Evolutionary conservation across 2,888 invertebrate genomes (phyloP), one percentile per base, ranked within the genome.

Genomic region (Noctua comes): DNA sequence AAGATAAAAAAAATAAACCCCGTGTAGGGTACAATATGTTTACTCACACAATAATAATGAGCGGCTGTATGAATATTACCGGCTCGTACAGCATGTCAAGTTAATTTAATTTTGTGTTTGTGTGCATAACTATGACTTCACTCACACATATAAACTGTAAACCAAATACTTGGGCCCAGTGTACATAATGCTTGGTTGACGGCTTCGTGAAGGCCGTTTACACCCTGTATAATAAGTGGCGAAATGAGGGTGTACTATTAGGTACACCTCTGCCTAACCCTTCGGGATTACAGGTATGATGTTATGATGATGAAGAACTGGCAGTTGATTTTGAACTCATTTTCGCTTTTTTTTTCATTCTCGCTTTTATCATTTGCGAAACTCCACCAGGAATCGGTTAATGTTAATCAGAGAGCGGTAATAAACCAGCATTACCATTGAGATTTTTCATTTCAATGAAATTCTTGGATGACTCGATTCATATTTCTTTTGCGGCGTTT

Each of bases 371-470:
- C 10, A 46, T 48, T n/a, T 6, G 3, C 27, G 2, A 27, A 43
- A 27, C 21, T 43, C 5, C 21, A 43, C 8, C 5, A 40, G 36
- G 5, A 71, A 1, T 66, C 16, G 4, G 11, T 31, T 27, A 27
- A 31, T 7, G 8, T 68, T 8, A 46, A 71, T 36, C 31, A 46
- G 6, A 31, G 21, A 73, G 3, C 10, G 73, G 73, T 62, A 24
- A 13, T 76, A 76, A 27, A 40, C 31, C 21, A 59, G 21, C 16
- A 43, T 27, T 40, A n/a, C 48, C 6, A 43, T 21, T 40, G 24
- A 40, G 27, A 27, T 48, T 77, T 69, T 57, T 68, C 46, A 54
- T 77, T 77, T 77, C 7, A 48, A 59, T 69, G 27, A n/a, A 76
- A 11, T 4, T 70, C 46, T 2, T 11, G n/a, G 16, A 40, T 27